phyloP scores from a whole-genome alignment of 2,888 invertebrate genomes.

The Isoperla grammatica region DNA sequence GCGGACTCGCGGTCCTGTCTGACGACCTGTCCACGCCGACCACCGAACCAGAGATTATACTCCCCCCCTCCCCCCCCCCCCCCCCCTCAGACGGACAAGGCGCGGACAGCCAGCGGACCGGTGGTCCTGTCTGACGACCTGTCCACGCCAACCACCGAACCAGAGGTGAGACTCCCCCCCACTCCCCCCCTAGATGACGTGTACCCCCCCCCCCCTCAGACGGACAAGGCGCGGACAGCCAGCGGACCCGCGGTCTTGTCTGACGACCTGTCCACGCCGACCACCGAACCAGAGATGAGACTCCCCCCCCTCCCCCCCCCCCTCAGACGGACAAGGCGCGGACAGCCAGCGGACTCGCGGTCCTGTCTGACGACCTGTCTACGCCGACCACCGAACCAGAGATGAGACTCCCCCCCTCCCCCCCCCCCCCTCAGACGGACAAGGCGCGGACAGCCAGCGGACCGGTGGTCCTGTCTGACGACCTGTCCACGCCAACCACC shows the following conservation, averaged over 20 bases:
- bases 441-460: constrained; percentile 59
- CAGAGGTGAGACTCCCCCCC: constrained; percentile 48
- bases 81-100: constrained; percentile 56
- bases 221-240: constrained; percentile 58
- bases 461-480: constrained; percentile 48
- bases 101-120: constrained; percentile 56
- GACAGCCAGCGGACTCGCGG: constrained; percentile 56
- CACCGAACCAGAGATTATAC: constrained; percentile 50
- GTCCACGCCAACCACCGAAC: constrained; percentile 44
- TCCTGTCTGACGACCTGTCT: constrained; percentile 40
- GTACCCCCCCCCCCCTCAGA: constrained; percentile 52
- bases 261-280: constrained; percentile 35
- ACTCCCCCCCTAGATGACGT: too few relatives aligned
- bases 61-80: too few relatives aligned
- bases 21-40: constrained; percentile 38
- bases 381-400: constrained; percentile 49
- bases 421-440: constrained; percentile 54
- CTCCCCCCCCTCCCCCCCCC: too few relatives aligned
- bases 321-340: constrained; percentile 58
- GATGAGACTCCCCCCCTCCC: too few relatives aligned
- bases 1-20: constrained; percentile 52
- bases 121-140: constrained; percentile 44
- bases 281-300: constrained; percentile 50
- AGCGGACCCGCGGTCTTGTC: constrained; percentile 54
- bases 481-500: constrained; percentile 40